Base-by-base conservation (phyloP, 2,888 invertebrate species). In the Zygothrica quintamaculata region DNA sequence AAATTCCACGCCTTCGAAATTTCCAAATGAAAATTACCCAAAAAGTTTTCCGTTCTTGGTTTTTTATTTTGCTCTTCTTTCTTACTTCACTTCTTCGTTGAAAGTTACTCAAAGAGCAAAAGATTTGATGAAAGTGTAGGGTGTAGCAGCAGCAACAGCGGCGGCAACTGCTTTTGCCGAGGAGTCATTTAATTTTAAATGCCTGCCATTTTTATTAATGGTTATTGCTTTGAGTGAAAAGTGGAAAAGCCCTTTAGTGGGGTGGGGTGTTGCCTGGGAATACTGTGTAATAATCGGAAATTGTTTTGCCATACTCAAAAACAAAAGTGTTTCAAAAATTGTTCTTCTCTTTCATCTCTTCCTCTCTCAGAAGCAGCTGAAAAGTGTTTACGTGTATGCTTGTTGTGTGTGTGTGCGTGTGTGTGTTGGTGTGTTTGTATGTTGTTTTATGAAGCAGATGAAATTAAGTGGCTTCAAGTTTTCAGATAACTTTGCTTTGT, bases 111-210 rank as follows among this genome's bases (percentile, higher is more conserved):
- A 46, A 22, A 56, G 48, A 48, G 33, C 43, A 7, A n/a, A n/a
- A 8, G 39, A 1, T 9, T 3, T 9, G 31, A 13, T 7, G 13
- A 36, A 1, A 11, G 13, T 8, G 12, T 12, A 9, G 22, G n/a
- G 39, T 25, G 7, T 1, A n/a, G 18, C 15, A 16, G 16, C 11
- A 40, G 25, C 11, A 1, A 25, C 43, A 25, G 29, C 56, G 67
- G 51, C 34, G 67, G 68, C 56, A 65, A 46, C 34, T 59, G 68
- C 67, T 61, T 60, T 60, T 76, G 74, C 77, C 46, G 36, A 44
- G 66, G 39, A 84, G 72, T 80, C 85, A 69, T 84, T 80, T 81
- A 80, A 78, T 80, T 84, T 80, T 84, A 80, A 80, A 84, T 84
- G 80, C 72, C 73, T 78, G 65, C 82, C 80, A 78, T 81, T 80